phyloP scores from a whole-genome alignment of 2,113 vertebrate genomes.

The Indicator indicator region DNA sequence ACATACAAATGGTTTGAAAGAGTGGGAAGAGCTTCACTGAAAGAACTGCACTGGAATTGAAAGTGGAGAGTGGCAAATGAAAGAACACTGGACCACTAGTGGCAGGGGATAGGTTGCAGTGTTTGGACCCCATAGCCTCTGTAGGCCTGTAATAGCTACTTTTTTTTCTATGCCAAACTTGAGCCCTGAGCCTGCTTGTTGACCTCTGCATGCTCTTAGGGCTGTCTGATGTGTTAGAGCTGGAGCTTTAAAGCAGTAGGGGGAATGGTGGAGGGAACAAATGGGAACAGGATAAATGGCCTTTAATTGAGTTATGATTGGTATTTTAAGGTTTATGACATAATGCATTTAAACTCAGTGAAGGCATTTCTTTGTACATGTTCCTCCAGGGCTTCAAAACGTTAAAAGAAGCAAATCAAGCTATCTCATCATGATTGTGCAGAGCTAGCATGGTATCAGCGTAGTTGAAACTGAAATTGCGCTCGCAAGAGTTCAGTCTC shows the following conservation, averaged over 20 bases:
- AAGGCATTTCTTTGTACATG: not conserved
- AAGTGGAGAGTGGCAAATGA: not conserved
- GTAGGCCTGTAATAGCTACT: not conserved
- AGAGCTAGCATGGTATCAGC: not conserved
- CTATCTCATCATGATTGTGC: not conserved
- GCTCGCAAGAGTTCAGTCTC: not conserved
- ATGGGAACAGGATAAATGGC: not conserved
- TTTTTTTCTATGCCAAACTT: not conserved
- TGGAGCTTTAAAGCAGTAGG: not conserved
- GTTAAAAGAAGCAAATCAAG: not conserved
- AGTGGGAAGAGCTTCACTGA: not conserved
- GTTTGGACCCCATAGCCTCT: not conserved
- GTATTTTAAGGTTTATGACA: not conserved
- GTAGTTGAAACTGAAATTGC: not conserved
- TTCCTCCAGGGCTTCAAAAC: not conserved
- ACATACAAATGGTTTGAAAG: not conserved
- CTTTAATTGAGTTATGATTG: not conserved
- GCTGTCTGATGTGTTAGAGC: not conserved
- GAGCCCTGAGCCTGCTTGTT: not conserved
- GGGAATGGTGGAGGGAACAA: not conserved
- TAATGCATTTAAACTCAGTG: not conserved
- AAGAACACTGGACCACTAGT: not conserved
- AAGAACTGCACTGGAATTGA: not conserved
- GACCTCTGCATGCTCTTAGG: not conserved
- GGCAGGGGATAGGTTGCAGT: fast-evolving